Evolutionary conservation across 2,797 vertebrate species (phyloP), one percentile per base, ranked within the genome.

Genomic region (Rhinella marina): DNA sequence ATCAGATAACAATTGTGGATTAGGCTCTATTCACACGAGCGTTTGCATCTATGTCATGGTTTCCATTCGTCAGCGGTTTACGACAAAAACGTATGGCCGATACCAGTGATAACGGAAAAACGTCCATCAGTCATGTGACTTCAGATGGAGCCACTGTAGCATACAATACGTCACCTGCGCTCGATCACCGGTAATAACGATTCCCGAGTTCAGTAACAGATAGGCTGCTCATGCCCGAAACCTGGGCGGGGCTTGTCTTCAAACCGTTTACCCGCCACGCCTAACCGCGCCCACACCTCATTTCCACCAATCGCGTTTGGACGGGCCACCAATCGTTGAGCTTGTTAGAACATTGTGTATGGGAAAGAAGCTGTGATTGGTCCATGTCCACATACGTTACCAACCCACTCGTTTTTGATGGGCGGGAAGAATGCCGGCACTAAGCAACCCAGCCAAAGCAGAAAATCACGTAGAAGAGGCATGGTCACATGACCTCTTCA

Each of bases 201-300:
- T 1, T 29, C 27, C 13, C 16, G 13, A 5, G 6, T 21, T 57
- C 64, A 9, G 1, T 56, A 70, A 72, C 64, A 17, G 25, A 56
- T 12, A n/a, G 2, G 0, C 21, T 48, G 3, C 61, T 16, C 10
- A 17, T 2, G 27, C 19, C 54, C 54, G 54, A 14, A 54, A 41
- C 2, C 27, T n/a, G 54, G 68, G 54, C 27, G 68, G 82, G 57
- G 50, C 57, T 56, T 11, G 17, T 21, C 68, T 84, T 84, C 82
- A 84, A 84, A 84, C 82, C 82, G 82, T 84, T 56, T 73, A 11
- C 68, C 68, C 82, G 82, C 66, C 81, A 13, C 68, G 27, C 48
- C 52, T 73, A 84, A 10, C 54, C 82, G 11, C 68, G 54, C 82
- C 68, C 29, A 73, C 4, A 13, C 11, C 1, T 7, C 2, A 21